Base-by-base conservation (phyloP, 2,888 invertebrate species). In the Hyles lineata region DNA sequence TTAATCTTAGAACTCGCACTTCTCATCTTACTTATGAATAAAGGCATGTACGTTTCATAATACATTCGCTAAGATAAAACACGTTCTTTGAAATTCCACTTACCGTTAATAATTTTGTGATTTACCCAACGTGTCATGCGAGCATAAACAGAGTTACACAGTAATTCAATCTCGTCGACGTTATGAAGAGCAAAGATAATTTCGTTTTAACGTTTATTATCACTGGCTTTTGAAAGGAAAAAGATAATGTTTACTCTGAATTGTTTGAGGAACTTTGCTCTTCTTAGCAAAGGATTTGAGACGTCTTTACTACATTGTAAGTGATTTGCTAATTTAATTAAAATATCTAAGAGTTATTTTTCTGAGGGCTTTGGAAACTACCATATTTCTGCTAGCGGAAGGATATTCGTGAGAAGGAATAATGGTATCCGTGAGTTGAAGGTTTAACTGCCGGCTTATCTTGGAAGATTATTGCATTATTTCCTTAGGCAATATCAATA, bases 151-250 rank as follows among this genome's bases (percentile, higher is more conserved):
- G 60, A 60, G 60, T n/a, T 15, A 55, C 67, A 19, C 15, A 23
- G 43, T 67, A 67, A 67, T 67, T 67, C 50, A 50, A 50, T 67
- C 43, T 67, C 23, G 23, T 67, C 8, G 50, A 67, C 50, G 43
- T 62, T 32, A 43, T 23, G 23, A 50, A 50, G 21, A 50, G 21
- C 35, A 23, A 21, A 35, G 23, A 23, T 21, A 50, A 50, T 67
- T 23, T 23, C 17, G 23, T 25, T 7, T 17, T 50, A 62, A 62
- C 35, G 62, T 9, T 35, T 35, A 62, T 62, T 62, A 32, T n/a
- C 32, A n/a, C 32, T 8, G 55, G n/a, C 55, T 55, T 35, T 62
- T 62, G n/a, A 21, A 35, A 8, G n/a, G n/a, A 32, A 62, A n/a
- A 61, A 21, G 9, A 19, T 59, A 8, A 35, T 32, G 11, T 19